A percentile compares a stretch with the other conserved stretches of the same genome.
phyloP scores from a whole-genome alignment of 2,113 vertebrate species.

The Zapus hudsonius region DNA sequence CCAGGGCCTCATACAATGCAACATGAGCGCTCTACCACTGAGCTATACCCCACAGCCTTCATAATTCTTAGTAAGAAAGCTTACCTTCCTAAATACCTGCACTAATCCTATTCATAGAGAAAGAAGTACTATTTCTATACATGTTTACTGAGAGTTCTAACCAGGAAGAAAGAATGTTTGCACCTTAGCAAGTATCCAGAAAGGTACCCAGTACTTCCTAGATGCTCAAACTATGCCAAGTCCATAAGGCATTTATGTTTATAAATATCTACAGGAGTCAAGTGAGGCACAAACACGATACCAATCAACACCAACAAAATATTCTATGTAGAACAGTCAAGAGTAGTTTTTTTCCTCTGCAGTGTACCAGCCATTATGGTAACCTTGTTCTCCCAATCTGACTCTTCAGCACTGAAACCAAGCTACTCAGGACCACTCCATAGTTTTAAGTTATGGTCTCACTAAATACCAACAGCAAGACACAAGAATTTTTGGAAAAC shows the following conservation, averaged over 20 bases:
- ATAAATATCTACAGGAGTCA: not conserved
- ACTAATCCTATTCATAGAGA: not conserved
- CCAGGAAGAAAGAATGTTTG: no score
- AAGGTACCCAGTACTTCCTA: not conserved
- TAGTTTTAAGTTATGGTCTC: not conserved
- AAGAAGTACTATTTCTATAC: not conserved
- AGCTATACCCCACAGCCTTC: no score
- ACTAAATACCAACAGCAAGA: not conserved
- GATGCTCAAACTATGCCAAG: not conserved
- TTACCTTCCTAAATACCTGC: not conserved
- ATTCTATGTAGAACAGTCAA: not conserved
- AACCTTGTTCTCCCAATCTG: not conserved
- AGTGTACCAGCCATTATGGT: not conserved
- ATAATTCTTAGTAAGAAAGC: not conserved
- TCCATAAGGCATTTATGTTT: not conserved
- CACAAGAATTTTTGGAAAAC: slow-evolving; percentile 6
- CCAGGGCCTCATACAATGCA: not conserved
- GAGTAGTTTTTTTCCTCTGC: not conserved
- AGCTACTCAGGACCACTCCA: not conserved
- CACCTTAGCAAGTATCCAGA: not conserved
- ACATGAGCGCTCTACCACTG: not conserved
- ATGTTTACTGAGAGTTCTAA: not conserved
- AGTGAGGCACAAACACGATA: not conserved
- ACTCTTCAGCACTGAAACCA: not conserved
- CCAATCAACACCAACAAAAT: not conserved